These are phyloP conservation scores for Diplodus puntazzo DNA, from an alignment of 2,797 vertebrate species.

Conservation along the genomic window DNA sequence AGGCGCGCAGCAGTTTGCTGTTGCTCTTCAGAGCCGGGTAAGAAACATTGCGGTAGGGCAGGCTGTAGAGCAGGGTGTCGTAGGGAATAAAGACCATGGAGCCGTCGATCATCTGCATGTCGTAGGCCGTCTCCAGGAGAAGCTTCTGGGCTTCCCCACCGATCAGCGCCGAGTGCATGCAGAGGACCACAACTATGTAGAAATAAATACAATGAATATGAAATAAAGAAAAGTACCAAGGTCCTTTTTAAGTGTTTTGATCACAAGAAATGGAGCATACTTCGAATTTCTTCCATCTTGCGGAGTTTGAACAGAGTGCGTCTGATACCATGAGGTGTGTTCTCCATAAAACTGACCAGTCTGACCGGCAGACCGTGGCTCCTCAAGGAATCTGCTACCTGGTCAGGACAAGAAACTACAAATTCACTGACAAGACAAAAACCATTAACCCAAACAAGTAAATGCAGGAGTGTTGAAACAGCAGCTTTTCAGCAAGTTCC, in stretches of 20 bases:
- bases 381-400: conserved; percentile 87
- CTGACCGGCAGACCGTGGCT: conserved; percentile 86
- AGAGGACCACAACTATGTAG: conserved; percentile 86
- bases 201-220: background rate
- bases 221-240: no score
- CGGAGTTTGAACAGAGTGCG: conserved; percentile 85
- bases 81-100: conserved; percentile 87
- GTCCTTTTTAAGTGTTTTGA: background rate
- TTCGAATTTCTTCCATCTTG: conserved; percentile 82
- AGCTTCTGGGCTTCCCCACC: conserved; percentile 83
- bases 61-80: conserved; percentile 88
- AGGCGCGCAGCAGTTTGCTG: conserved; percentile 84
- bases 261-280: conserved; percentile 74
- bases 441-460: background rate
- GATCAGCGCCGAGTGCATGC: conserved; percentile 89
- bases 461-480: background rate
- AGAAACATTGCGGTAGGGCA: conserved; percentile 81
- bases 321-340: conserved; percentile 82
- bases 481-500: no score
- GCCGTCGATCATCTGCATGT: conserved; percentile 87
- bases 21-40: conserved; percentile 79
- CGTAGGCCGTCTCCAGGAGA: conserved; percentile 86
- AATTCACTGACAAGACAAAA: background rate
- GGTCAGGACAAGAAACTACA: background rate
- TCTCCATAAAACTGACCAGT: conserved; percentile 83